A percentile compares a stretch with the other conserved stretches of the same genome.
Conservation (phyloP, 2,888 invertebrate species). For the Schizaphis graminum region DNA sequence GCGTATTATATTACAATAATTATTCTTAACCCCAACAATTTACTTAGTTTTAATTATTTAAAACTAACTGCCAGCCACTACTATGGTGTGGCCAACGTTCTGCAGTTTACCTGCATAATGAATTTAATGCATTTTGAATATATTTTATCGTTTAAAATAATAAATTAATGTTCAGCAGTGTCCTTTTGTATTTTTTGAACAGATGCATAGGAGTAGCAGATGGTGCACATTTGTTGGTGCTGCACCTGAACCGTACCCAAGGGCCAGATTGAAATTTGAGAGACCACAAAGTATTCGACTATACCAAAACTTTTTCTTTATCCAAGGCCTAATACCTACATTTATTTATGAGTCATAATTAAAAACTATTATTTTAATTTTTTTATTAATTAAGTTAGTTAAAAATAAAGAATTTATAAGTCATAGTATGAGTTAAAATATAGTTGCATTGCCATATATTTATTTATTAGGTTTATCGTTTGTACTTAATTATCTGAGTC, state of each 20-base stretch:
- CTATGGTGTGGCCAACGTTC: neutral
- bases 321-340: neutral
- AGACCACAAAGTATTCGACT: neutral
- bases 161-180: neutral
- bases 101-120: neutral
- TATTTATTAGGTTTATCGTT: neutral
- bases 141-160: neutral
- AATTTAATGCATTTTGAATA: neutral
- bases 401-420: neutral
- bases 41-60: neutral
- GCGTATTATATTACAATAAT: neutral
- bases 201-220: slow-evolving; percentile 20
- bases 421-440: neutral
- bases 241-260: slow-evolving; percentile 27
- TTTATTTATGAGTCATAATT: neutral
- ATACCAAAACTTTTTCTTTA: neutral
- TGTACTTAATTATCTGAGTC: neutral
- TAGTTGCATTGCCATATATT: neutral
- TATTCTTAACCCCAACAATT: neutral
- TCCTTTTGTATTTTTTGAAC: neutral
- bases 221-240: neutral
- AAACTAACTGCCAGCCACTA: neutral
- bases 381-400: neutral
- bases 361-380: neutral
- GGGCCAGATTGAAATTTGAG: slow-evolving; percentile 23